Evolutionary conservation across 2,888 invertebrate genomes (phyloP).

Genomic region (Drosophila sordidula): DNA sequence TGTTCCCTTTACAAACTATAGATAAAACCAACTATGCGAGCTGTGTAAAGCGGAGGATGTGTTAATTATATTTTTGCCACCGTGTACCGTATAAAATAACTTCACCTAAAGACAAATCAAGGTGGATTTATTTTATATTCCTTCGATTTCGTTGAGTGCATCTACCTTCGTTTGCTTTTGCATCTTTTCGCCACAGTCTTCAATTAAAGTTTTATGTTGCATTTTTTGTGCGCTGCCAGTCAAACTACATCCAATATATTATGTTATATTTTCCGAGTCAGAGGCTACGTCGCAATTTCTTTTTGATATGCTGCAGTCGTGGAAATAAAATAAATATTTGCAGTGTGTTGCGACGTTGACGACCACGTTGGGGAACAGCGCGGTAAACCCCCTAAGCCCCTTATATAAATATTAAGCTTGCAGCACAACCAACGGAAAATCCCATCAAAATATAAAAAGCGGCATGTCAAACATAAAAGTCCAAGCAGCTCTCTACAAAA

Average conservation of each 20-base stretch:
- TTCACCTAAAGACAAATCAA: too few relatives aligned
- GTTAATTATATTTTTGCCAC: too few relatives aligned
- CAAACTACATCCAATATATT: slow-evolving; percentile 25
- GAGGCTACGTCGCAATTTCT: slow-evolving; percentile 20
- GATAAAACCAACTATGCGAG: too few relatives aligned
- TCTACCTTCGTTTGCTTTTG: slow-evolving; percentile 1
- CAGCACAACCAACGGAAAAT: slow-evolving; percentile 44
- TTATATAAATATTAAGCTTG: slow-evolving; percentile 60
- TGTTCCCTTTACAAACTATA: too few relatives aligned
- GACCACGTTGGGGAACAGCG: not conserved
- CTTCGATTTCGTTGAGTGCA: slow-evolving; percentile 13
- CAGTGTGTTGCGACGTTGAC: slow-evolving; percentile 25
- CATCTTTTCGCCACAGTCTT: slow-evolving; percentile 13
- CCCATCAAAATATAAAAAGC: slow-evolving; percentile 53
- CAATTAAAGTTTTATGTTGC: slow-evolving; percentile 43
- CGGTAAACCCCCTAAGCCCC: slow-evolving; percentile 38
- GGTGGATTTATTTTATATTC: not conserved
- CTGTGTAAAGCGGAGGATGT: too few relatives aligned
- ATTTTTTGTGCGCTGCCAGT: slow-evolving; percentile 19
- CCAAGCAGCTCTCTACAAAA: slow-evolving; percentile 28
- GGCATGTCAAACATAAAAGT: slow-evolving; percentile 50
- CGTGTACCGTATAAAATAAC: too few relatives aligned
- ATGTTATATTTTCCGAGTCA: slow-evolving; percentile 13
- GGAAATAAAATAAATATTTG: slow-evolving; percentile 62
- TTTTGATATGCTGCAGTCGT: slow-evolving; percentile 47